Conservation (phyloP, 2,113 vertebrate genomes). For the Herpailurus yagouaroundi region DNA sequence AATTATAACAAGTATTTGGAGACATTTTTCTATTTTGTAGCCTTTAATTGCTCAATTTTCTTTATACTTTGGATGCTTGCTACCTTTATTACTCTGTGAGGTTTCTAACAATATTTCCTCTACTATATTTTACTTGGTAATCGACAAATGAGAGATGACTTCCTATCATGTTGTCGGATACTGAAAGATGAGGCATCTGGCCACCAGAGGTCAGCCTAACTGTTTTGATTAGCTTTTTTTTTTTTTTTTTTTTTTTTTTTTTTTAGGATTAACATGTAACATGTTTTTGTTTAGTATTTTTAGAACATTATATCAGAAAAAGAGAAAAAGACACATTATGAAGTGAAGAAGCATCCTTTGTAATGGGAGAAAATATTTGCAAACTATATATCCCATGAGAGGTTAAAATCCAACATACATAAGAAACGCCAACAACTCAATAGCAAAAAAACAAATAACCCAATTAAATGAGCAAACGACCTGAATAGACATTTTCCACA, state of each 20-base stretch:
- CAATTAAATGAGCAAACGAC: not conserved
- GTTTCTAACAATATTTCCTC: not conserved
- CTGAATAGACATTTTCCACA: not conserved
- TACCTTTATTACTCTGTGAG: not conserved
- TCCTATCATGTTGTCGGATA: not conserved
- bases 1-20: slow-evolving; percentile 24
- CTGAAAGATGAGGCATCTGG: slow-evolving; percentile 5
- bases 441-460: not conserved
- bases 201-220: slow-evolving; percentile 76
- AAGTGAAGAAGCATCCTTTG: not conserved
- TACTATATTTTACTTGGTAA: slow-evolving; percentile 8
- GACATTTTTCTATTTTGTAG: not conserved
- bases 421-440: not conserved
- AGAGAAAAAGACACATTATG: not conserved
- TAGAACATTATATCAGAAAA: not conserved
- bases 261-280: not conserved
- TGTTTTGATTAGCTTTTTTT: not conserved
- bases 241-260: not conserved
- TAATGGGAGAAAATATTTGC: not conserved
- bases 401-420: not conserved
- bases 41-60: not conserved
- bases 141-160: not conserved
- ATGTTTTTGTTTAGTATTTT: slow-evolving; percentile 11
- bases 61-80: not conserved
- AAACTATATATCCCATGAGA: not conserved